Base-by-base conservation (phyloP, 2,797 vertebrate genomes). In the Chromobotia macracanthus region DNA sequence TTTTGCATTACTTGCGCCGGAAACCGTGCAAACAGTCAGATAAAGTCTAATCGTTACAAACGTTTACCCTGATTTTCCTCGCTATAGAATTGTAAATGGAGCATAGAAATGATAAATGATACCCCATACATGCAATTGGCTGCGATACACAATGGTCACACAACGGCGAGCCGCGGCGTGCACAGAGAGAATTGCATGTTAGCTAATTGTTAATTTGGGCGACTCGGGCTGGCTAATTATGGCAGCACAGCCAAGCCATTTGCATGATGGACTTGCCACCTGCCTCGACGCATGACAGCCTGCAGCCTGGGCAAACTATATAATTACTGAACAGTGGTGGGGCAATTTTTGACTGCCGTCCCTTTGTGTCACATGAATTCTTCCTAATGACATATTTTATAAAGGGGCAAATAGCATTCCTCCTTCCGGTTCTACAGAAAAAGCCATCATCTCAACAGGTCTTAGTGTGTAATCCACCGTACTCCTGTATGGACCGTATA, bases 191-290 rank as follows among this genome's bases (percentile, higher is more conserved):
- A 97, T 98, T 98, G 96, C 96, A 97, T 95, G 97, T 99, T 98
- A 97, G 95, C 95, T 99, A 99, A 99, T 99, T 98, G 97, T 98
- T 98, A 98, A 98, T 99, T 99, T 97, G 96, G 97, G 94, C 96
- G 95, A 88, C 95, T 96, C 93, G 95, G 95, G 92, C 94, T 87
- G 93, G 94, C 94, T 98, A 99, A 99, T 99, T 99, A 97, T 94
- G 94, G 91, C 93, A 89, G 94, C 95, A 94, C 95, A 95, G 95
- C 96, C 95, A 93, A 96, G 92, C 96, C 95, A 99, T 99, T 99
- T 98, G 96, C 95, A 97, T 96, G 96, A 95, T 98, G 97, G 97
- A 96, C 97, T 93, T 94, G 96, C 97, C 97, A 99, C 97, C 97
- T 99, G 97, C 96, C 96, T 96, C 94, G 93, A 92, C 93, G 94